Base-by-base conservation (phyloP, 2,797 vertebrate genomes). In the Numenius phaeopus region DNA sequence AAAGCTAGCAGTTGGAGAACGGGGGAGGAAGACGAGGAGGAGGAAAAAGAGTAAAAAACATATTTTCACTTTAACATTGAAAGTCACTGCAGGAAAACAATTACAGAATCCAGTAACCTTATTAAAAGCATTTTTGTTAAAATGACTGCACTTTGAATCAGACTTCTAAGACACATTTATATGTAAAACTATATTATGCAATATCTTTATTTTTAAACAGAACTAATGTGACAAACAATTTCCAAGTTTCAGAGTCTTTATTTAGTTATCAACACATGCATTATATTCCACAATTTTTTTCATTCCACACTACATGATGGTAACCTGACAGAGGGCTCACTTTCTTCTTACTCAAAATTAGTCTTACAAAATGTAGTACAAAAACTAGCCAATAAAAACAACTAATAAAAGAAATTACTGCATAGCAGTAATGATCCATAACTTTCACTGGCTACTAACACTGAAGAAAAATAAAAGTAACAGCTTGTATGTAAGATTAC, bases 151-250 rank as follows among this genome's bases (percentile, higher is more conserved):
- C 10, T 72, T 67, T 65, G 42, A 89, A 23, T 69, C 39, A 89
- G 49, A 42, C 4, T 83, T 92, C 34, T 44, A 82, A 82, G 49
- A 65, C 26, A 78, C 3, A 47, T 32, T 65, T 77, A 37, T 62
- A 57, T 66, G 27, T 37, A 88, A 84, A 81, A 81, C 18, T 81
- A 14, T 52, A 46, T 30, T 71, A 40, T 34, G 10, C 5, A 19
- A 42, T 69, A 59, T 67, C 27, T 77, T 57, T 93, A 76, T 66
- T 91, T 95, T 92, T 86, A 81, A 93, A 73, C 8, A 91, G 30
- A 78, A 64, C 6, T 14, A 65, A 34, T 23, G 11, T 75, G 40
- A 55, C 34, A 57, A 62, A 78, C 27, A 62, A 49, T 62, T 90
- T 91, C 50, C 10, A 94, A 71, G 30, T 67, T 37, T 78, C 40